Evolutionary conservation across 1,140 invertebrate genomes (phyloP).

Genomic region (Oppia nitens): DNA sequence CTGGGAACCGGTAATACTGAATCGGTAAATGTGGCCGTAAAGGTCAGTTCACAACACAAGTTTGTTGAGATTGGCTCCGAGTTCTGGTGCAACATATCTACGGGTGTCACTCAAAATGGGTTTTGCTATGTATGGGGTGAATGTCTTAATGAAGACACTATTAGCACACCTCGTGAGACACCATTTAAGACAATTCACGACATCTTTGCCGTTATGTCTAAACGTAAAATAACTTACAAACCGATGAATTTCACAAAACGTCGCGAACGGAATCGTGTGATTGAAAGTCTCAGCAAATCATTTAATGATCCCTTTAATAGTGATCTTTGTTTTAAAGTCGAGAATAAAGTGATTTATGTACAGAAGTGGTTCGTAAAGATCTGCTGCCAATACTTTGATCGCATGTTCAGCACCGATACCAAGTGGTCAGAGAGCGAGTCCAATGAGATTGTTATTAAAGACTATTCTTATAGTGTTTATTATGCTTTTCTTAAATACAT

Average conservation of each 20-base stretch:
- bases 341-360: constrained; percentile 5
- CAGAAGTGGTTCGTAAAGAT: constrained; percentile 10
- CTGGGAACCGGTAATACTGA: constrained; percentile 37
- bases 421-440: not conserved
- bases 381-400: not conserved
- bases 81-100: constrained; percentile 1
- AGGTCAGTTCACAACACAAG: not conserved
- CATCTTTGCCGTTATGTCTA: not conserved
- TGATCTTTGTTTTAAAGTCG: constrained; percentile 1
- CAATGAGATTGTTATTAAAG: constrained; percentile 1
- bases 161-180: not conserved
- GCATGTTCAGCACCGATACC: not conserved
- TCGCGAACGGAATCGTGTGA: not conserved
- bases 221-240: not conserved
- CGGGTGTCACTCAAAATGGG: not conserved
- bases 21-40: not conserved
- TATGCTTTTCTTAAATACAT: constrained; percentile 5
- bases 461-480: constrained; percentile 4
- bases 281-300: constrained; percentile 1
- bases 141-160: not conserved
- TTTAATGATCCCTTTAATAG: constrained; percentile 3
- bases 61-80: constrained; percentile 3
- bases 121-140: constrained; percentile 11
- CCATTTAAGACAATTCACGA: constrained; percentile 1
- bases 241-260: not conserved